Evolutionary conservation across 2,888 invertebrate genomes (phyloP).

Genomic region (Euzophera pinguis): DNA sequence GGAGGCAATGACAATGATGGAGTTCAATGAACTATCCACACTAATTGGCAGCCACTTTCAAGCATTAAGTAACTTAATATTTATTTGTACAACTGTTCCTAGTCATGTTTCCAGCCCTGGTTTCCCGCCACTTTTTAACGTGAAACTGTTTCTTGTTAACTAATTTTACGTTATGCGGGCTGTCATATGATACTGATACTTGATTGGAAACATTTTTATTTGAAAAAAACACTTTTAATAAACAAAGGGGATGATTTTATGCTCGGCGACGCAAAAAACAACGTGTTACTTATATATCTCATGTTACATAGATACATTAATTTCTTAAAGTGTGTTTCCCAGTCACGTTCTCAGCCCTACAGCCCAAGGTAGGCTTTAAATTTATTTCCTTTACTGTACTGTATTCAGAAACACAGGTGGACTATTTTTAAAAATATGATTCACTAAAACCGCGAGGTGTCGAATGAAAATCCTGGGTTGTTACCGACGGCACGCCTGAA

Average conservation of each 20-base stretch:
- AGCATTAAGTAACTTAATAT: conserved; percentile 6
- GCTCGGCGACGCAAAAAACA: not conserved
- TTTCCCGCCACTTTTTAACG: conserved; percentile 6
- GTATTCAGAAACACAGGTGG: no score
- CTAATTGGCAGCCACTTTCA: not conserved
- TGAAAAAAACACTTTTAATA: not conserved
- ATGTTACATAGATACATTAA: no score
- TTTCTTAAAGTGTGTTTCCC: not conserved
- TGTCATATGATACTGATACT: not conserved
- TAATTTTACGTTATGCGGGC: not conserved
- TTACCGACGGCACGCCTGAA: no score
- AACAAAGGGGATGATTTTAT: conserved; percentile 3
- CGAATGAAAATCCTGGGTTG: no score
- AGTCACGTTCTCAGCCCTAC: no score
- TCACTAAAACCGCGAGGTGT: no score
- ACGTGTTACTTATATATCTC: not conserved
- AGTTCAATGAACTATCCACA: no score
- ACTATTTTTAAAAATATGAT: no score
- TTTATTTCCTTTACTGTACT: no score
- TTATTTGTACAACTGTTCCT: conserved; percentile 7
- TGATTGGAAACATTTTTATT: conserved; percentile 6
- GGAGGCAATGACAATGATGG: no score
- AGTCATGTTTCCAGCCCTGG: no score
- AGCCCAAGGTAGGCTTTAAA: no score
- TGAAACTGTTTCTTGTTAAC: conserved; percentile 12